Evolutionary conservation across 1,140 invertebrate genomes (phyloP).

Genomic region (Goniozus legneri): DNA sequence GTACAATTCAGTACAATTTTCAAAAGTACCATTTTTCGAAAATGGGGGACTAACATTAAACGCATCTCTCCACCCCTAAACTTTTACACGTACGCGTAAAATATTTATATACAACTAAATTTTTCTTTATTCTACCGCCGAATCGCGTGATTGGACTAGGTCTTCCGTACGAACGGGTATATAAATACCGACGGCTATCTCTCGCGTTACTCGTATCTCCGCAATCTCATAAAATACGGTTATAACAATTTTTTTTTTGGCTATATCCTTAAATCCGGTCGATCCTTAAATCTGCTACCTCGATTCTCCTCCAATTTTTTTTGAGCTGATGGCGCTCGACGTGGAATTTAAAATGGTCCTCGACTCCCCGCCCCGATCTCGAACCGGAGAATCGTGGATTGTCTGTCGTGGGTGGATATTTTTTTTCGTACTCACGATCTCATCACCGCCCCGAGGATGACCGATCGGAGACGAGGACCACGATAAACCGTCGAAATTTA

Average conservation of each 20-base stretch:
- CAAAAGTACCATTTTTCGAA: not conserved
- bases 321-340: not conserved
- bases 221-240: not conserved
- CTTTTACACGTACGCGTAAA: not conserved
- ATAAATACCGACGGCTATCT: not conserved
- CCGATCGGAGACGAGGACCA: too few species aligned
- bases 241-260: not conserved
- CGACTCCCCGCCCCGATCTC: too few species aligned
- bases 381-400: too few species aligned
- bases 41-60: too few species aligned
- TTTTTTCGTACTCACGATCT: too few species aligned
- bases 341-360: not conserved
- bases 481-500: too few species aligned
- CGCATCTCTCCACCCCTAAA: too few species aligned
- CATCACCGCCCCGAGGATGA: too few species aligned
- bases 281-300: not conserved
- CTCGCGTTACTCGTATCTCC: not conserved
- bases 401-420: too few species aligned
- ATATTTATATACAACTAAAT: not conserved
- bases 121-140: not conserved
- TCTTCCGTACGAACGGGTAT: not conserved
- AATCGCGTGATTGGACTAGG: not conserved
- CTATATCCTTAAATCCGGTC: not conserved
- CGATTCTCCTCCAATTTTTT: not conserved
- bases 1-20: not conserved